Evolutionary conservation across 1,140 invertebrate genomes (phyloP).

Genomic region (Rhysida immarginata): DNA sequence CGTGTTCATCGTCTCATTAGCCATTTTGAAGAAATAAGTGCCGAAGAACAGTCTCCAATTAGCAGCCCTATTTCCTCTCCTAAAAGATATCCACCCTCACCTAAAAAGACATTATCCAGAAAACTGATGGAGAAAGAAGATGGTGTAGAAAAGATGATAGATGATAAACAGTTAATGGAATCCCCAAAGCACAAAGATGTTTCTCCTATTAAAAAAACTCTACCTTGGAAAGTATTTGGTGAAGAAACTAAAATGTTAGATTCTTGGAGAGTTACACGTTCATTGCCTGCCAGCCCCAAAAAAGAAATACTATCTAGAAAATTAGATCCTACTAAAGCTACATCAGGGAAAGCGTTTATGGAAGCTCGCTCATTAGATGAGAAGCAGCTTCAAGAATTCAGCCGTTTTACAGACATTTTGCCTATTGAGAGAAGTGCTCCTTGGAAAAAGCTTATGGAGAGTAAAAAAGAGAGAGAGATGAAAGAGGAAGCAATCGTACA

Average conservation of each 20-base stretch:
- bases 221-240: background rate
- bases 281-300: slow-evolving; percentile 1
- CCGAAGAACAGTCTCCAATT: background rate
- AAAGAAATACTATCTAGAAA: slow-evolving; percentile 1
- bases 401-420: background rate
- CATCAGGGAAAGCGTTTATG: background rate
- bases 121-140: slow-evolving; percentile 1
- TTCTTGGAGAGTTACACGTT: background rate
- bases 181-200: background rate
- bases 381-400: background rate
- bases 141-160: background rate
- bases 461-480: too few relatives aligned
- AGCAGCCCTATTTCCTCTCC: background rate
- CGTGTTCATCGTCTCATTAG: background rate
- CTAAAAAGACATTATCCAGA: background rate
- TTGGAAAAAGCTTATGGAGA: background rate
- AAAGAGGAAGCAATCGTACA: too few relatives aligned
- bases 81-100: background rate
- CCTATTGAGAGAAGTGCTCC: background rate
- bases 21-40: slow-evolving; percentile 6
- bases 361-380: background rate
- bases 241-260: background rate
- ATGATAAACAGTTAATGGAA: background rate
- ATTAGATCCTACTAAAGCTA: background rate
- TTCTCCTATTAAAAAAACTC: background rate